phyloP scores from a whole-genome alignment of 2,113 vertebrate genomes.

The Romanogobio albipinnatus region DNA sequence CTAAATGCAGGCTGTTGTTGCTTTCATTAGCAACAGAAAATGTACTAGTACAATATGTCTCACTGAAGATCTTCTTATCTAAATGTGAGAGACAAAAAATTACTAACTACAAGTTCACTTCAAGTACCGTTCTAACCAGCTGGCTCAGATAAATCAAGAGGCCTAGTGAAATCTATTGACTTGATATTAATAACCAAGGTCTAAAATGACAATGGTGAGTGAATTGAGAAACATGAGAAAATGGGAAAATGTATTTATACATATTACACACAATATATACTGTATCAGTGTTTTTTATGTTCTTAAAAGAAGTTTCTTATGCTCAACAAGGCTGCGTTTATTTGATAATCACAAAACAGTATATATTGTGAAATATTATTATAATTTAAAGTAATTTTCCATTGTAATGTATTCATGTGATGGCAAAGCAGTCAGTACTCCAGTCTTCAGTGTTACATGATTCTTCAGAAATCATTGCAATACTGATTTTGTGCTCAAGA shows the following conservation, averaged over 20 bases:
- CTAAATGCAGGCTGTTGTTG: neutral
- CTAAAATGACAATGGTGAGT: neutral
- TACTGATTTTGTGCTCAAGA: no score
- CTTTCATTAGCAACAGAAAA: constrained; percentile 16
- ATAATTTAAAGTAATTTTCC: no score
- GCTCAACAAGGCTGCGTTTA: no score
- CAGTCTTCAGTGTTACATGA: no score
- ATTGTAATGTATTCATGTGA: no score
- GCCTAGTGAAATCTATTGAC: neutral
- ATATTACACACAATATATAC: no score
- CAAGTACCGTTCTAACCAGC: neutral
- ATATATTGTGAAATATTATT: no score
- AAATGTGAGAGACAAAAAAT: neutral
- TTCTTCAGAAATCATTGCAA: no score
- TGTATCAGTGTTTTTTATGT: no score
- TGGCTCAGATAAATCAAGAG: neutral
- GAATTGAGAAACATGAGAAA: neutral
- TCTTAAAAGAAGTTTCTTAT: no score
- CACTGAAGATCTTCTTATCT: neutral
- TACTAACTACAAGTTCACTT: neutral
- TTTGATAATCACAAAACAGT: no score
- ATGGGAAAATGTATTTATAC: neutral
- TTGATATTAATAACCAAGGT: neutral
- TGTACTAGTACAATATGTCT: constrained; percentile 17
- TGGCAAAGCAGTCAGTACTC: no score